These are phyloP conservation scores for Octopus sinensis DNA, from an alignment of 1,140 invertebrate species.

Conservation along the genomic window DNA sequence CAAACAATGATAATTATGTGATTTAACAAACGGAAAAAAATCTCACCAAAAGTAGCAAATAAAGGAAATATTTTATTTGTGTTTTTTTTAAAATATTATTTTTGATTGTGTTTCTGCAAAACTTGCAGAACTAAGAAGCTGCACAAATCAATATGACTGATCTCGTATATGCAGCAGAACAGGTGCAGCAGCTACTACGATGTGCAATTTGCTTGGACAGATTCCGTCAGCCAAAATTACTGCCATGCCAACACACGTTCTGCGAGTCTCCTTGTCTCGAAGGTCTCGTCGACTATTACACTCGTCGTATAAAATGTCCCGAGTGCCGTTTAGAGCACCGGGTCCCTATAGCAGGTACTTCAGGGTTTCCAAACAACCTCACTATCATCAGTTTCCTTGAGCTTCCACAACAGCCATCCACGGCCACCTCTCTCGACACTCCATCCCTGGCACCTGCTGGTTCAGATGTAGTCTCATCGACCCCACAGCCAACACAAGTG, in stretches of 20 bases:
- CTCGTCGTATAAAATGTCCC: slow-evolving; percentile 88
- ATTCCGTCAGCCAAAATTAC: slow-evolving; percentile 91
- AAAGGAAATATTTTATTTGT: too few species aligned
- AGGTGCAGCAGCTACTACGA: slow-evolving; percentile 95
- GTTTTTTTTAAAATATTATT: too few species aligned
- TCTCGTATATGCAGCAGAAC: slow-evolving; percentile 34
- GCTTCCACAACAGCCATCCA: slow-evolving; percentile 81
- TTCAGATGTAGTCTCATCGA: slow-evolving; percentile 56
- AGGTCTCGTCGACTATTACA: slow-evolving; percentile 39
- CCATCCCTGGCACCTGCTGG: not conserved
- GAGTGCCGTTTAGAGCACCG: slow-evolving; percentile 97
- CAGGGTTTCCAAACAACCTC: slow-evolving; percentile 44
- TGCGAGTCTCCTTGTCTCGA: slow-evolving; percentile 79
- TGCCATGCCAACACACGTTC: slow-evolving; percentile 99
- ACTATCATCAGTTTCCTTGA: slow-evolving; percentile 50
- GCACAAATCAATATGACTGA: slow-evolving; percentile 11
- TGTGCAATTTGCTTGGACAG: slow-evolving; percentile 97
- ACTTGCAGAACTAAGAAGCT: too few species aligned
- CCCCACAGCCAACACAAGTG: slow-evolving; percentile 63
- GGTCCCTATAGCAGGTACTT: slow-evolving; percentile 66
- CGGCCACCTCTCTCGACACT: slow-evolving; percentile 78
- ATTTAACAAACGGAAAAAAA: too few species aligned
- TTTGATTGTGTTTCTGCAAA: too few species aligned
- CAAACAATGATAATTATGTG: too few species aligned
- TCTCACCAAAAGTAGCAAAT: too few species aligned